Base-by-base conservation (phyloP, 2,797 vertebrate genomes). In the Trematomus bernacchii region DNA sequence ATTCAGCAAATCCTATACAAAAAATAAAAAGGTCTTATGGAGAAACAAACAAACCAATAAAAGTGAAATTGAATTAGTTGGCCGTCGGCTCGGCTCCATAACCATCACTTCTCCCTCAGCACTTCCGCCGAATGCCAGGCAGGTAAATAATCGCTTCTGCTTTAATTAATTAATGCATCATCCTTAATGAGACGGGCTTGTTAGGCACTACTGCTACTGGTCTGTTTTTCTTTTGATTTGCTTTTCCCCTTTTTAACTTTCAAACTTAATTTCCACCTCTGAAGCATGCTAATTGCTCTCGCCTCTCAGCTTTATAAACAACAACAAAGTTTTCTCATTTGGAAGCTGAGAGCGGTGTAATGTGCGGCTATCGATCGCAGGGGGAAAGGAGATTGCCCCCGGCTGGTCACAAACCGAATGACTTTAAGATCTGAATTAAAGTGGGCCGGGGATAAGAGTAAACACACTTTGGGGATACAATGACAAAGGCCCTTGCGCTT, bases 111-210 rank as follows among this genome's bases (percentile, higher is more conserved):
- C 67, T 73, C 57, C 69, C 61, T n/a, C 55, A 37, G 1, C 33
- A n/a, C 64, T 59, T 67, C 40, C 46, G 68, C 63, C 80, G 69
- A 79, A 81, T 86, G 67, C 62, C 76, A 89, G 79, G 85, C 85
- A 90, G 89, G 91, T 92, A 91, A 91, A 92, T 87, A 89, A 92
- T 89, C 68, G 40, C 85, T 40, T 63, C 60, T 52, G 76, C 66
- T 77, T 80, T 91, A 92, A 92, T 86, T 87, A 93, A 91, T 88
- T 89, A 89, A 91, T 90, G 88, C 89, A 90, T 91, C 86, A 87
- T 85, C 77, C 82, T 71, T 91, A 93, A 94, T 91, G 91, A 95
- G 89, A 83, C 66, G 27, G 73, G 82, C 88, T 87, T 73, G 75
- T 92, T 90, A 91, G 86, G 65, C 64, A 47, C 73, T 63, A 91